Percentiles rank a stretch among this genome's conserved stretches.
Conservation (phyloP, 2,888 invertebrate species). For the Argyra leucocephala region DNA sequence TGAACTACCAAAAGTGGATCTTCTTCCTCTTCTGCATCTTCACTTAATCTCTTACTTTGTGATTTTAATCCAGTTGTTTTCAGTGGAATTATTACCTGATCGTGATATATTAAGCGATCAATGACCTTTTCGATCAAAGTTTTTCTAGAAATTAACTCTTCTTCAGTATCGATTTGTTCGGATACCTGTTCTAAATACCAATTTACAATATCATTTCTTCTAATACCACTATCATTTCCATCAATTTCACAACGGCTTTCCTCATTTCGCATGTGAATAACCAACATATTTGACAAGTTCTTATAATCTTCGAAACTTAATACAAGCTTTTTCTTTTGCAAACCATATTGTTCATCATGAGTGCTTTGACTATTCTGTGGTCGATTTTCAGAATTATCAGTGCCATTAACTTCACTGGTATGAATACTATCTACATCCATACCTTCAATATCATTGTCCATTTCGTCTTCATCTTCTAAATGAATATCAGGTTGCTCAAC, state of each 20-base stretch:
- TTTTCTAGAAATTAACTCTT: constrained; percentile 80
- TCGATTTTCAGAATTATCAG: constrained; percentile 17
- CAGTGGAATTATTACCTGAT: constrained; percentile 42
- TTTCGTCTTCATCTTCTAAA: constrained; percentile 59
- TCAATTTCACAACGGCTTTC: constrained; percentile 61
- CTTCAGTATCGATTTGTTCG: constrained; percentile 80
- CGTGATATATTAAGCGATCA: constrained; percentile 74
- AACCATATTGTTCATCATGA: constrained; percentile 20
- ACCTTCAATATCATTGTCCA: constrained; percentile 49
- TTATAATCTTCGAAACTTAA: constrained; percentile 92
- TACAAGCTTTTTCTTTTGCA: constrained; percentile 63
- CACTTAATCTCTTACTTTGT: constrained; percentile 21
- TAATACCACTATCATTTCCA: constrained; percentile 56
- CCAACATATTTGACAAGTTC: constrained; percentile 79
- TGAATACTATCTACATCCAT: constrained; percentile 11
- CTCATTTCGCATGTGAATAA: constrained; percentile 77
- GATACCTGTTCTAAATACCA: constrained; percentile 90
- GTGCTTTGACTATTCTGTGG: constrained; percentile 30
- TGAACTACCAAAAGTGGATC: constrained; percentile 88
- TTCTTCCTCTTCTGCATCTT: constrained; percentile 23
- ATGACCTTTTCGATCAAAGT: constrained; percentile 87
- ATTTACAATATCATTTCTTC: constrained; percentile 71
- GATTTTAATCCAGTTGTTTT: constrained; percentile 35
- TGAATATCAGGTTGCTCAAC: constrained; percentile 97
- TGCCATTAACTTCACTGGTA: constrained; percentile 11